Base-by-base conservation (phyloP, 2,888 invertebrate genomes). In the Lydus trimaculatus region DNA sequence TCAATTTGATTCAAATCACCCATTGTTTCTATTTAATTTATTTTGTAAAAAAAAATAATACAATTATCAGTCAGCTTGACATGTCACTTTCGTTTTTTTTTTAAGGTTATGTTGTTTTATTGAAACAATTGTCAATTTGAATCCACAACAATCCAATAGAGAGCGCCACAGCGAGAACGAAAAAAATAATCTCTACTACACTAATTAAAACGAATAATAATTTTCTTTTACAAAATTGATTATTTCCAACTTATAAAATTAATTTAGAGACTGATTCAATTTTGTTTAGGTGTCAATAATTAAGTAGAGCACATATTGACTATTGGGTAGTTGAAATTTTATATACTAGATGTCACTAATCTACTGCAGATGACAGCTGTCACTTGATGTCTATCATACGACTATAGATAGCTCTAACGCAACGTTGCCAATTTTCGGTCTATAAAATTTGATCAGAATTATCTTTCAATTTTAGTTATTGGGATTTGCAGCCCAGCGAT, bases 271-370 rank as follows among this genome's bases (percentile, higher is more conserved):
- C 4, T 43, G 17, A 4, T 13, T 2, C 13, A 15, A 36, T 1
- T 1, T 36, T 2, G 13, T 13, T 4, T 13, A 4, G 13, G 13
- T 11, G 13, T 13, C 36, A 13, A 31, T 0, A 36, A 36, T 36
- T 13, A 33, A 33, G 3, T 33, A 3, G 33, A 3, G 11, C 4
- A 36, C 13, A n/a, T n/a, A n/a, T n/a, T n/a, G 4, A 11, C 13
- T 15, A 36, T 36, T 36, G 13, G 1, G 15, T 8, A 43, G 17
- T 43, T 43, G 1, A 5, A 1, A 43, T 15, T 61, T n/a, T 25
- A 9, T 2, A 23, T 33, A 43, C 17, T 58, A 68, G 68, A 61
- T 61, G 68, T 39, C 68, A 56, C 58, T 58, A 58, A 28, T 9
- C 9, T 25, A 61, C 61, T 67, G 64, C 64, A 64, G 68, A 36